Evolutionary conservation across 2,888 invertebrate genomes (phyloP).

Genomic region (Salticus scenicus): DNA sequence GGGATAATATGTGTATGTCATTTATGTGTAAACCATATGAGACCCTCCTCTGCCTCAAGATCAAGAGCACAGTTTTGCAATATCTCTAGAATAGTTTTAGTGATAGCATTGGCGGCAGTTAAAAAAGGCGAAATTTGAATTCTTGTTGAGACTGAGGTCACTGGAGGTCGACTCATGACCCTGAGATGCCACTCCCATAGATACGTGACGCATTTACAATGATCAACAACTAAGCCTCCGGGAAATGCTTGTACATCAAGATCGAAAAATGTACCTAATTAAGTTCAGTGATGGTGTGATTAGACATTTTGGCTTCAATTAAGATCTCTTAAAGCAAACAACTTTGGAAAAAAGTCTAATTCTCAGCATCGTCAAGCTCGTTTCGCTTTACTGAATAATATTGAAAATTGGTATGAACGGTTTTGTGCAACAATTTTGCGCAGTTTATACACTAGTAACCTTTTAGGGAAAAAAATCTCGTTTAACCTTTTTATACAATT

Average conservation of each 20-base stretch:
- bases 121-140: conserved; percentile 64
- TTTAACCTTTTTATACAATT: neutral
- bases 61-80: conserved; percentile 41
- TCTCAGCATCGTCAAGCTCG: conserved; percentile 42
- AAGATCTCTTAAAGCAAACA: conserved; percentile 62
- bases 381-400: conserved; percentile 32
- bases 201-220: conserved; percentile 55
- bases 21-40: conserved; percentile 39
- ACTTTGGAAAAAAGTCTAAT: conserved; percentile 44
- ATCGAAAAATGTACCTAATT: conserved; percentile 56
- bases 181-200: conserved; percentile 63
- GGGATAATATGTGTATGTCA: conserved; percentile 31
- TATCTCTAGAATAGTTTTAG: conserved; percentile 59
- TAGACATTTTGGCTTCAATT: conserved; percentile 66
- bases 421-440: conserved; percentile 37
- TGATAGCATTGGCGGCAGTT: conserved; percentile 57
- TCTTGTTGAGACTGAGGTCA: conserved; percentile 63
- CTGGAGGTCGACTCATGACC: conserved; percentile 59
- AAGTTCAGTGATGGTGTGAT: conserved; percentile 60
- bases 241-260: conserved; percentile 48
- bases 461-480: conserved; percentile 30
- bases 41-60: conserved; percentile 54
- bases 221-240: conserved; percentile 55
- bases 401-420: conserved; percentile 50
- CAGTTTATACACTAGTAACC: conserved; percentile 41